Percentiles rank a stretch among this genome's conserved stretches.
Conservation (phyloP, 1,140 invertebrate genomes). For the Cherax destructor region DNA sequence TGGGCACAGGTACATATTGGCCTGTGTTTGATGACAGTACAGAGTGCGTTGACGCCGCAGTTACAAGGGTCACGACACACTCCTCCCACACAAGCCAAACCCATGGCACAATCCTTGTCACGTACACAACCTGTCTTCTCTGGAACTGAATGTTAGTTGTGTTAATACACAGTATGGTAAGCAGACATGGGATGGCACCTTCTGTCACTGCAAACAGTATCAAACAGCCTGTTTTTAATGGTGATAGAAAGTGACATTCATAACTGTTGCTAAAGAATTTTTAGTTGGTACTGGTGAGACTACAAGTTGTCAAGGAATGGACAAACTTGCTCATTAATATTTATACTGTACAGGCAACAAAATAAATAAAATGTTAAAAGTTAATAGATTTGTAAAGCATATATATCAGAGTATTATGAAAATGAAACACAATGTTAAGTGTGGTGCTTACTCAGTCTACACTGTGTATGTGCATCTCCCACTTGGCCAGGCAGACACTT, state of each 20-base stretch:
- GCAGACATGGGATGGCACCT: background rate
- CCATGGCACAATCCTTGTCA: slow-evolving; percentile 84
- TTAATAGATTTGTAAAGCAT: background rate
- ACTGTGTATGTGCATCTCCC: slow-evolving; percentile 83
- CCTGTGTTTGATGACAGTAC: slow-evolving; percentile 74
- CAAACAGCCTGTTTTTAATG: too few species aligned
- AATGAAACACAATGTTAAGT: background rate
- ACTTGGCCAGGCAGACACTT: slow-evolving; percentile 86
- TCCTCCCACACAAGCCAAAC: slow-evolving; percentile 81
- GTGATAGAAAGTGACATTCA: too few species aligned
- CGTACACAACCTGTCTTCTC: slow-evolving; percentile 79
- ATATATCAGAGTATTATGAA: background rate
- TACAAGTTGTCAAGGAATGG: too few species aligned
- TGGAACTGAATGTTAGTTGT: slow-evolving; percentile 56
- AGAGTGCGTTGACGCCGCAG: slow-evolving; percentile 87
- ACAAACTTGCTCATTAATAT: background rate
- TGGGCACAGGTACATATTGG: slow-evolving; percentile 73
- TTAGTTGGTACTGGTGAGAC: too few species aligned
- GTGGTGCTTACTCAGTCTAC: slow-evolving; percentile 82
- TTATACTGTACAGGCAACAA: background rate
- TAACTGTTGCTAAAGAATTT: too few species aligned
- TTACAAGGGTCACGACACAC: slow-evolving; percentile 86
- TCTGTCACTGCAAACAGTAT: background rate
- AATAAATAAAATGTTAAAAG: background rate
- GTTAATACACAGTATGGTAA: background rate